Evolutionary conservation across 1,140 invertebrate genomes (phyloP).

Genomic region (Pollicipes pollicipes): DNA sequence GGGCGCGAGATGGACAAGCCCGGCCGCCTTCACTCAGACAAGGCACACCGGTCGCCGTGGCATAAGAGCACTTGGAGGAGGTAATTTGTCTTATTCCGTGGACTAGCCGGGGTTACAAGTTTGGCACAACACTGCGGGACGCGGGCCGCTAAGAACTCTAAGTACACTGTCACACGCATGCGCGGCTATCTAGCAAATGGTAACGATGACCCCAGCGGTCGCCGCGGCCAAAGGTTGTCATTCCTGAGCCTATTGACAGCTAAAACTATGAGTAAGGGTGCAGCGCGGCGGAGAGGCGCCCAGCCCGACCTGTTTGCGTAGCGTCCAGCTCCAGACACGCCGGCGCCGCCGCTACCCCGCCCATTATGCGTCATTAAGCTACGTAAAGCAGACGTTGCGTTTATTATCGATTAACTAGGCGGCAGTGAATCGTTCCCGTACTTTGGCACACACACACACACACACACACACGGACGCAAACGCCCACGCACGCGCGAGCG

Average conservation of each 20-base stretch:
- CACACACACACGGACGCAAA: background rate
- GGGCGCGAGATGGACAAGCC: background rate
- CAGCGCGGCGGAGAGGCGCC: too few relatives aligned
- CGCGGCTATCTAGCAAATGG: too few relatives aligned
- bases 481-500: background rate
- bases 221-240: background rate
- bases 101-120: background rate
- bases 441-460: constrained; percentile 1
- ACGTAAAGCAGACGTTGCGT: background rate
- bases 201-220: too few relatives aligned
- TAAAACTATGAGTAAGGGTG: background rate
- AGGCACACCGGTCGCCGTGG: background rate
- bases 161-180: background rate
- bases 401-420: background rate
- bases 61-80: background rate
- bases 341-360: too few relatives aligned
- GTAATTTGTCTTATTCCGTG: background rate
- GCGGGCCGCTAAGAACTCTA: background rate
- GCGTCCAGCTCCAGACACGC: too few relatives aligned
- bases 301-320: too few relatives aligned
- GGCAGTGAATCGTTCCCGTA: background rate
- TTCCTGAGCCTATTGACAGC: background rate
- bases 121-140: background rate
- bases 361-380: background rate
- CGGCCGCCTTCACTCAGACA: background rate